Percentiles rank a stretch among this genome's conserved stretches.
phyloP scores from a whole-genome alignment of 2,113 vertebrate genomes.

The Actenoides hombroni region DNA sequence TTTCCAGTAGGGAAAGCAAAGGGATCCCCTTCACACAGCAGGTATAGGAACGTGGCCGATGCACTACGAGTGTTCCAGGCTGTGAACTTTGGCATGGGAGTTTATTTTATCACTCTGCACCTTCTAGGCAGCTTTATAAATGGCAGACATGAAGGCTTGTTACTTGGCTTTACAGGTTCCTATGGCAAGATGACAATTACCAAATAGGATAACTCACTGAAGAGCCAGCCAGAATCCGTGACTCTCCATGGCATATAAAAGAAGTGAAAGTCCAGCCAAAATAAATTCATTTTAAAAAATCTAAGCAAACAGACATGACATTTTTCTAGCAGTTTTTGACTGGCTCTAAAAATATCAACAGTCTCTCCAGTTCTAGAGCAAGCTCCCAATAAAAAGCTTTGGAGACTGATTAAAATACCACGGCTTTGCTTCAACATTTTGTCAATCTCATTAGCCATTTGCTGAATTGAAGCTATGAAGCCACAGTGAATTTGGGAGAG shows the following conservation, averaged over 20 bases:
- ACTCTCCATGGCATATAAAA: slow-evolving; percentile 35
- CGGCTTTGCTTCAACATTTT: slow-evolving; percentile 23
- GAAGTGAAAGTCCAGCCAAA: slow-evolving; percentile 46
- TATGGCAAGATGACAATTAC: slow-evolving; percentile 27
- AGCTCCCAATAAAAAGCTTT: slow-evolving; percentile 50
- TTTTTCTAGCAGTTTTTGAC: slow-evolving; percentile 63
- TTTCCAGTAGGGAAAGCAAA: not conserved
- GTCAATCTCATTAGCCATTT: slow-evolving; percentile 62
- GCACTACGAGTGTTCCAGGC: not conserved
- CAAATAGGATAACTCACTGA: slow-evolving; percentile 33
- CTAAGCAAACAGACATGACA: slow-evolving; percentile 56
- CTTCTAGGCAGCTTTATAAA: not conserved
- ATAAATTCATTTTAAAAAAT: slow-evolving; percentile 46
- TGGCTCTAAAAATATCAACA: slow-evolving; percentile 62
- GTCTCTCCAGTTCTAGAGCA: slow-evolving; percentile 22
- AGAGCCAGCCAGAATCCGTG: slow-evolving; percentile 31
- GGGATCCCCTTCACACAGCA: not conserved
- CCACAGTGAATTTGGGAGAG: not conserved
- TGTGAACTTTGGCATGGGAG: not conserved
- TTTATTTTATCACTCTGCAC: not conserved
- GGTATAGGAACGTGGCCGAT: not conserved
- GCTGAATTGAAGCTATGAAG: slow-evolving; percentile 42
- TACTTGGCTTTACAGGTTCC: slow-evolving; percentile 19
- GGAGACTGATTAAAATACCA: slow-evolving; percentile 58
- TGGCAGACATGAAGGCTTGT: not conserved